phyloP scores from a whole-genome alignment of 2,888 invertebrate genomes.

The Tyria jacobaeae region DNA sequence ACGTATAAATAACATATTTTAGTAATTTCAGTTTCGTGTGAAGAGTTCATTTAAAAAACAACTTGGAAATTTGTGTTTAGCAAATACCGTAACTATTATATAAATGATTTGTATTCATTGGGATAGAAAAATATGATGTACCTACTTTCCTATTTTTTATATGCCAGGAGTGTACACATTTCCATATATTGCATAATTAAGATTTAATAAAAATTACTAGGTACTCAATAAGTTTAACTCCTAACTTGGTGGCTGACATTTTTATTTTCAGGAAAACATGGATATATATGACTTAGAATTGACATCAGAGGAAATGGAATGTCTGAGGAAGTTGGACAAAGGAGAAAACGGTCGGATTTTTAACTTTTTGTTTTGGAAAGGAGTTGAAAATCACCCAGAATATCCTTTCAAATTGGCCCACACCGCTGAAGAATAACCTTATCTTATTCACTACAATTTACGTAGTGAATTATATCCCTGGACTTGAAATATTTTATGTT shows the following conservation, averaged over 20 bases:
- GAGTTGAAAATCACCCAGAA: conserved; percentile 89
- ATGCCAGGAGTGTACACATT: no score
- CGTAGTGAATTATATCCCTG: conserved; percentile 55
- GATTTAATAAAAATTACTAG: no score
- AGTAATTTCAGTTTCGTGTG: no score
- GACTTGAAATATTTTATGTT: conserved; percentile 9
- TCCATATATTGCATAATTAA: no score
- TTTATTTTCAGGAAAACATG: conserved; percentile 87
- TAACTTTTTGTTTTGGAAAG: conserved; percentile 89
- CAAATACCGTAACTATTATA: no score
- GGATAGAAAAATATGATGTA: no score
- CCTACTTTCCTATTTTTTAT: no score
- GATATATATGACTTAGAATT: conserved; percentile 89
- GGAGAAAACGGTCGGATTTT: conserved; percentile 89
- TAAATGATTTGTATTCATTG: no score
- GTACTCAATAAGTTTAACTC: background rate
- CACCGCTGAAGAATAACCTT: conserved; percentile 10
- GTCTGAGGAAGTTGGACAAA: conserved; percentile 86
- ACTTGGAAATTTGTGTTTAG: background rate
- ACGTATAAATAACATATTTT: no score
- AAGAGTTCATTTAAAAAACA: background rate
- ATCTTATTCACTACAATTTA: conserved; percentile 39
- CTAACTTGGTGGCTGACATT: background rate
- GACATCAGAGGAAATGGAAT: conserved; percentile 82
- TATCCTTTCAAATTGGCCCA: conserved; percentile 86